Conservation (phyloP, 2,888 invertebrate species). For the Hypsopygia costalis region DNA sequence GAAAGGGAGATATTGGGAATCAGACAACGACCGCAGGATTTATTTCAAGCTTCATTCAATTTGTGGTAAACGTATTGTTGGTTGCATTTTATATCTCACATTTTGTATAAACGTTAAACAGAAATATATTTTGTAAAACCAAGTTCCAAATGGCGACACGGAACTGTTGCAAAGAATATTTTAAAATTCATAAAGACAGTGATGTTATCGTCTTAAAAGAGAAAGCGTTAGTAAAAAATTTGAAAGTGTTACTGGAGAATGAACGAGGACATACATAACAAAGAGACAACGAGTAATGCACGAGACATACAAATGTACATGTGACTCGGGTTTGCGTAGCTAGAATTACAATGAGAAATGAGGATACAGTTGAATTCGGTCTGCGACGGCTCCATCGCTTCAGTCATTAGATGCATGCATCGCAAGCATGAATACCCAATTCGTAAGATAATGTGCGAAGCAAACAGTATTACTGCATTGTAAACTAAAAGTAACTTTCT, state of each 20-base stretch:
- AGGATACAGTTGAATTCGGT: constrained; percentile 17
- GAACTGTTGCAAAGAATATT: background rate
- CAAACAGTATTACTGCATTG: background rate
- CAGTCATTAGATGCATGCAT: background rate
- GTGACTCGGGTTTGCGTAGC: constrained; percentile 42
- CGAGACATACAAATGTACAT: constrained; percentile 57
- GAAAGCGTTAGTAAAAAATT: constrained; percentile 53
- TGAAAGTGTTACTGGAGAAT: constrained; percentile 58
- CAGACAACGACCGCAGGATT: constrained; percentile 72
- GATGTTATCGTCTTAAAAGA: constrained; percentile 38
- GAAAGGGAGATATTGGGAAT: constrained; percentile 62
- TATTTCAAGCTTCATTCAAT: constrained; percentile 76
- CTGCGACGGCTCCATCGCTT: background rate
- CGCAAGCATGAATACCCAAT: background rate
- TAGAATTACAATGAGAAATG: constrained; percentile 55
- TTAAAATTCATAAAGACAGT: constrained; percentile 8
- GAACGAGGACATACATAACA: constrained; percentile 50
- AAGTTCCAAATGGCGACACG: background rate
- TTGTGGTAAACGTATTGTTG: constrained; percentile 73
- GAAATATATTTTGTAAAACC: constrained; percentile 13
- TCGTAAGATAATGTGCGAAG: background rate
- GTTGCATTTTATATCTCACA: constrained; percentile 58
- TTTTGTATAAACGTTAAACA: constrained; percentile 37
- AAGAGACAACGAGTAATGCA: constrained; percentile 48
- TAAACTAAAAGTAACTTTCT: background rate